phyloP scores from a whole-genome alignment of 1,140 invertebrate genomes.

The Tetramorium alpestre region DNA sequence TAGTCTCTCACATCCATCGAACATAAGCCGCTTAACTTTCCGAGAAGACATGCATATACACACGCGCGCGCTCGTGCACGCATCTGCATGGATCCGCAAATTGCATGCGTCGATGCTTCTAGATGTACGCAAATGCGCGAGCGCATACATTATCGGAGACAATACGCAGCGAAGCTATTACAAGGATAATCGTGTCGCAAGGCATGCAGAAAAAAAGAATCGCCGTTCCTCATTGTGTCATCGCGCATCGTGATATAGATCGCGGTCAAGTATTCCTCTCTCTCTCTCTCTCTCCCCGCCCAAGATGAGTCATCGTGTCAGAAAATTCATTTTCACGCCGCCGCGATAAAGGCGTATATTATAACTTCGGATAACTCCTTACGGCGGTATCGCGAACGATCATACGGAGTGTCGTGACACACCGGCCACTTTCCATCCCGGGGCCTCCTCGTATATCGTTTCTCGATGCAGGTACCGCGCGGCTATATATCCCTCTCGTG shows the following conservation, averaged over 20 bases:
- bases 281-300: neutral
- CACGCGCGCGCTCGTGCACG: no score
- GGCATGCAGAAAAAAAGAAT: constrained; percentile 9
- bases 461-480: constrained; percentile 33
- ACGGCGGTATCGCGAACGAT: neutral
- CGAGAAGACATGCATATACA: neutral
- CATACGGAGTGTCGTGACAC: neutral
- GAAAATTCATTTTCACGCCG: constrained; percentile 15
- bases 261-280: constrained; percentile 19
- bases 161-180: constrained; percentile 28
- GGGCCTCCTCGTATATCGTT: constrained; percentile 8
- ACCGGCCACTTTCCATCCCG: constrained; percentile 39
- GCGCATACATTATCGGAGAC: constrained; percentile 36
- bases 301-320: neutral
- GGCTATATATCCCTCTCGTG: constrained; percentile 28
- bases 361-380: neutral
- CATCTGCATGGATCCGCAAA: neutral
- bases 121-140: constrained; percentile 28
- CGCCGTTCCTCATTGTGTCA: constrained; percentile 5
- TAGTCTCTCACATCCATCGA: constrained; percentile 9
- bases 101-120: constrained; percentile 18
- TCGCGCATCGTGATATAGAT: constrained; percentile 6
- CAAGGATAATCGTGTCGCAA: constrained; percentile 4
- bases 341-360: neutral
- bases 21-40: constrained; percentile 44